Evolutionary conservation across 2,888 invertebrate species (phyloP).

Genomic region (Lasioglossum malachurum): DNA sequence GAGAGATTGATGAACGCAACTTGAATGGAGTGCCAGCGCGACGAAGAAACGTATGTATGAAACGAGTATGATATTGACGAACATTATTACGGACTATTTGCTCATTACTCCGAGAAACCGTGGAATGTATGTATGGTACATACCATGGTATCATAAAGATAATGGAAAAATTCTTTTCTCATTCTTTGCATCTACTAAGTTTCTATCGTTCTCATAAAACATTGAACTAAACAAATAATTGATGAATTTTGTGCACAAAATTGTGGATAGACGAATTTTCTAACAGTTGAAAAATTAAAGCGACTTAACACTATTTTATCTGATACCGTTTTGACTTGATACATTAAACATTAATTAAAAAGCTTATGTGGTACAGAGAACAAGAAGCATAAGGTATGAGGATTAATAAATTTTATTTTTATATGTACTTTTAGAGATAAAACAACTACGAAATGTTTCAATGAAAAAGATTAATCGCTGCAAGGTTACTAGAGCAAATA

Average conservation of each 20-base stretch:
- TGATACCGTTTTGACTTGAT: not conserved
- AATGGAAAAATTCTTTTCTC: not conserved
- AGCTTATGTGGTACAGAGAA: not conserved
- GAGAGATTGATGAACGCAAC: not conserved
- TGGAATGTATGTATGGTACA: not conserved
- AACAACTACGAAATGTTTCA: not conserved
- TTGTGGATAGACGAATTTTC: too few species aligned
- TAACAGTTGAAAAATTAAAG: not conserved
- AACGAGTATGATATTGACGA: not conserved
- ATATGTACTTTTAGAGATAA: not conserved
- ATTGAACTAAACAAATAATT: not conserved
- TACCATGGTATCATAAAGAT: not conserved
- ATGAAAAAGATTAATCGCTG: not conserved
- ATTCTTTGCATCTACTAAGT: not conserved
- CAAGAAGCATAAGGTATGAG: not conserved
- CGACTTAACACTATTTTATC: not conserved
- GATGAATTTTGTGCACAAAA: not conserved
- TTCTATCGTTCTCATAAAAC: too few species aligned
- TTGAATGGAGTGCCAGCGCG: not conserved
- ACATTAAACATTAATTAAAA: not conserved
- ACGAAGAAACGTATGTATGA: not conserved
- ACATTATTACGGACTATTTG: not conserved
- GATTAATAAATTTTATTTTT: not conserved
- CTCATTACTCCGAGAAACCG: not conserved
- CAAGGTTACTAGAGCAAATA: not conserved